Evolutionary conservation across 2,888 invertebrate species (phyloP).

Genomic region (Brachypalpus laphriformis): DNA sequence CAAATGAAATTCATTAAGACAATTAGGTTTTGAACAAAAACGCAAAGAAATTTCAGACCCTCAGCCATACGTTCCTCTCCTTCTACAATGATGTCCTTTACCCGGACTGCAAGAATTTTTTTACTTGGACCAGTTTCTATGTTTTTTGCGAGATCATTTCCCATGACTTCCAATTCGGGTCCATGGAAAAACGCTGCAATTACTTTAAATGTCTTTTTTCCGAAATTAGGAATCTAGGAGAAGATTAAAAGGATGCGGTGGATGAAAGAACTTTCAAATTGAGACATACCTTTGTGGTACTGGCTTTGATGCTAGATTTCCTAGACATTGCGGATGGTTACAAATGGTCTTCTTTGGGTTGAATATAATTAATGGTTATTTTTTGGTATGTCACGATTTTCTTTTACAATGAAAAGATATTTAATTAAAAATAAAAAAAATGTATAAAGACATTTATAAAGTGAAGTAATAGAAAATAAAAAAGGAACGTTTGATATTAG

Average conservation of each 20-base stretch:
- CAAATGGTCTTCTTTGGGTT: constrained; percentile 29
- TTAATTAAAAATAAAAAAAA: constrained; percentile 1
- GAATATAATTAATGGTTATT: constrained; percentile 51
- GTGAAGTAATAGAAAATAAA: not conserved
- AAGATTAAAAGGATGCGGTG: constrained; percentile 13
- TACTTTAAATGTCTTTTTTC: constrained; percentile 16
- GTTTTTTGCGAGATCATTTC: constrained; percentile 6
- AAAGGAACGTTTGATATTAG: not conserved
- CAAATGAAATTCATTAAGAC: constrained; percentile 58
- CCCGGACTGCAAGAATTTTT: constrained; percentile 26
- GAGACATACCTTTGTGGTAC: constrained; percentile 12
- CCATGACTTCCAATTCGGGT: constrained; percentile 13
- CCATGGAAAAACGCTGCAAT: constrained; percentile 52
- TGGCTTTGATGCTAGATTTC: constrained; percentile 3
- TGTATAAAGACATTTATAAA: not conserved
- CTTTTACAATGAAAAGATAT: not conserved
- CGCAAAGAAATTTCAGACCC: constrained; percentile 18
- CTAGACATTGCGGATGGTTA: constrained; percentile 50
- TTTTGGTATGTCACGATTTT: constrained; percentile 30
- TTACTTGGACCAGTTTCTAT: constrained; percentile 1
- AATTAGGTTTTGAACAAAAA: constrained; percentile 37
- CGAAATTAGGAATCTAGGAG: not conserved
- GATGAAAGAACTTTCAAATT: constrained; percentile 12
- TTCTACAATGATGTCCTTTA: not conserved
- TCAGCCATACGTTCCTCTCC: not conserved